phyloP scores from a whole-genome alignment of 1,140 invertebrate species.

The Diplogasteroides magnus region DNA sequence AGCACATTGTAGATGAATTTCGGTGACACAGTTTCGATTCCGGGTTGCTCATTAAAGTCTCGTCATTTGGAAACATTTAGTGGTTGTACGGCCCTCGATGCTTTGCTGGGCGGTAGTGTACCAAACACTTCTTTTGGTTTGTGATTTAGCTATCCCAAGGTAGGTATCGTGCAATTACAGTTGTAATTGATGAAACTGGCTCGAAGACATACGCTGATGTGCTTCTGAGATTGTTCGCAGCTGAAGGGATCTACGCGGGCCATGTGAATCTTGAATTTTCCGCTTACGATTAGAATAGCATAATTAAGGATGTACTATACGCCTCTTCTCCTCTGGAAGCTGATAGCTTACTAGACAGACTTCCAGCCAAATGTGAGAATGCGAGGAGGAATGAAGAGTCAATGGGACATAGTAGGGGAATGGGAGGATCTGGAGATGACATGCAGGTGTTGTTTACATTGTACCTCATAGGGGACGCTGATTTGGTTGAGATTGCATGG shows the following conservation, averaged over 20 bases:
- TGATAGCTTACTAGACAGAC: not conserved
- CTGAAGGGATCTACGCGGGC: constrained; percentile 14
- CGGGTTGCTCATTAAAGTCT: constrained; percentile 15
- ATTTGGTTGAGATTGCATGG: constrained; percentile 27
- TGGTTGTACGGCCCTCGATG: constrained; percentile 20
- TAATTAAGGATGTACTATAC: constrained; percentile 3
- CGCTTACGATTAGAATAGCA: constrained; percentile 4
- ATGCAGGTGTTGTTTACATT: not conserved
- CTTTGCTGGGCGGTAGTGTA: constrained; percentile 21
- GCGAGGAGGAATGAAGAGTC: no score
- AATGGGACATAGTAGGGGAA: no score
- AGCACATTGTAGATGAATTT: constrained; percentile 10
- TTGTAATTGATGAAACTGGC: not conserved
- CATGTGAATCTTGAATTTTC: constrained; percentile 8
- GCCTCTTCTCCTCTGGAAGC: constrained; percentile 1
- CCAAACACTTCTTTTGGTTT: not conserved
- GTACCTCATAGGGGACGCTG: not conserved
- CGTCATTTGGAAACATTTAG: constrained; percentile 26
- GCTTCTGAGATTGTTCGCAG: constrained; percentile 1
- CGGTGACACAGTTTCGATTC: constrained; percentile 11
- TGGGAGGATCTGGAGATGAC: constrained; percentile 1
- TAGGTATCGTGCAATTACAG: not conserved
- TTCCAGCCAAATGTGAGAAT: constrained; percentile 9
- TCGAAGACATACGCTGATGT: not conserved
- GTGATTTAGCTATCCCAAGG: not conserved